Evolutionary conservation across 1,140 invertebrate genomes (phyloP).

Genomic region (Drosophila nasuta): DNA sequence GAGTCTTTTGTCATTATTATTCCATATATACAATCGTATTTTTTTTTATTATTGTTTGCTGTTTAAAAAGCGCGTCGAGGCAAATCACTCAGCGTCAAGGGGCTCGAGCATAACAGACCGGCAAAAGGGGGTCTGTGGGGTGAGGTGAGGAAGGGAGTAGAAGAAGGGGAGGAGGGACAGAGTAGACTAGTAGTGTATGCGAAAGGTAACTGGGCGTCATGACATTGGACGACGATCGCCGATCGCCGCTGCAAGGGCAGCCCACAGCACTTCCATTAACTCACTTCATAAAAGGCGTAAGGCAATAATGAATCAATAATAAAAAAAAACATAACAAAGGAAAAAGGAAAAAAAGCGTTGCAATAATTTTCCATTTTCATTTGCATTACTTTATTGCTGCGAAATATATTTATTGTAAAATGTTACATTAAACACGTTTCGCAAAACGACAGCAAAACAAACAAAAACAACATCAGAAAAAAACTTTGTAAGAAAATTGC

Average conservation of each 20-base stretch:
- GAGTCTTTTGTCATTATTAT: slow-evolving; percentile 24
- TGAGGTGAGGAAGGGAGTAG: too few species aligned
- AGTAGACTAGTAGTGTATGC: background rate
- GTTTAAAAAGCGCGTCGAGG: slow-evolving; percentile 54
- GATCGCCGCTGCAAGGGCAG: slow-evolving; percentile 34
- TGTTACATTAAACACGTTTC: slow-evolving; percentile 40
- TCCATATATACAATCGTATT: slow-evolving; percentile 41
- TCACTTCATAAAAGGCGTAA: slow-evolving; percentile 16
- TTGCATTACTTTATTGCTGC: slow-evolving; percentile 29
- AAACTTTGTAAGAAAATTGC: slow-evolving; percentile 13
- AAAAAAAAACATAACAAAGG: background rate
- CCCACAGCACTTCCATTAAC: slow-evolving; percentile 2
- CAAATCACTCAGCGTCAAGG: slow-evolving; percentile 50
- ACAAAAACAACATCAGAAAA: background rate
- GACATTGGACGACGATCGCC: slow-evolving; percentile 39
- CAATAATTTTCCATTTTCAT: slow-evolving; percentile 27
- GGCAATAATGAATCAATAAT: slow-evolving; percentile 33
- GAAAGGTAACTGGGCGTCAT: slow-evolving; percentile 34
- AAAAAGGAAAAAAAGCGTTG: background rate
- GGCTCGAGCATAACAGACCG: slow-evolving; percentile 6
- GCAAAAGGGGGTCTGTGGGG: background rate
- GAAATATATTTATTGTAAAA: slow-evolving; percentile 44
- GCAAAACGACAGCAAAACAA: slow-evolving; percentile 12
- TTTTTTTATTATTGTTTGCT: slow-evolving; percentile 45
- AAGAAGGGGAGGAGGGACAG: too few species aligned